These are phyloP conservation scores for Zoroaster sp. DNA, from an alignment of 53 echinoderm and acorn worm species.

Conservation along the genomic window DNA sequence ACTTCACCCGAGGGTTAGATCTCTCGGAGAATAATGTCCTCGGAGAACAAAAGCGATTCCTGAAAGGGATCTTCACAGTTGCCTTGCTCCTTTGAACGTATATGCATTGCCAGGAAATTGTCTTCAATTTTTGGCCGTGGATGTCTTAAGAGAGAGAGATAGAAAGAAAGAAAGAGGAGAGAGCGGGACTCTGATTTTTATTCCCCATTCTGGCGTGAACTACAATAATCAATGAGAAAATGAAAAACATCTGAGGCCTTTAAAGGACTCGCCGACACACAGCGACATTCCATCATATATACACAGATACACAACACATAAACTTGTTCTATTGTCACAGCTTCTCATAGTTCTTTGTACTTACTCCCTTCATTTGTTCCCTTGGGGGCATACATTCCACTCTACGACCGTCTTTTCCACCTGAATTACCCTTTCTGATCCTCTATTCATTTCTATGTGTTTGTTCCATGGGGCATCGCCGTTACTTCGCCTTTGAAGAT, in stretches of 20 bases:
- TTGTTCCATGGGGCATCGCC: too few relatives aligned
- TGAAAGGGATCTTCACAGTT: constrained; percentile 42
- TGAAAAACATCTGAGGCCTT: neutral
- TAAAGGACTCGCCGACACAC: neutral
- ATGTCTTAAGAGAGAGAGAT: neutral
- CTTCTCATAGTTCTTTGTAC: neutral
- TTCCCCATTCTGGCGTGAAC: constrained; percentile 26
- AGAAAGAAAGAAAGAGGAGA: neutral
- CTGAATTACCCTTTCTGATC: too few relatives aligned
- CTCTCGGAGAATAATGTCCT: constrained; percentile 20
- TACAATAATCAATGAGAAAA: constrained; percentile 29
- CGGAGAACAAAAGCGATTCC: constrained; percentile 32
- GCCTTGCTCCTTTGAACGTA: constrained; percentile 38
- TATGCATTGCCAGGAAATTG: constrained; percentile 42
- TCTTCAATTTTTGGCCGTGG: constrained; percentile 35
- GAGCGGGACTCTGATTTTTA: constrained; percentile 2
- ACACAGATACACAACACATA: neutral
- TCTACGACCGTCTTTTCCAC: too few relatives aligned
- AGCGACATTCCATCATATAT: neutral
- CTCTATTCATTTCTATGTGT: too few relatives aligned
- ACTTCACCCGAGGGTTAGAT: constrained; percentile 24
- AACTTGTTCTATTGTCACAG: neutral
- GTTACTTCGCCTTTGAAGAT: too few relatives aligned
- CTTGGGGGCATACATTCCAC: too few relatives aligned
- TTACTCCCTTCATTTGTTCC: neutral